A percentile compares a stretch with the other conserved stretches of the same genome.
Evolutionary conservation across 2,797 vertebrate species (phyloP).

Genomic region (Neosalanx taihuensis): DNA sequence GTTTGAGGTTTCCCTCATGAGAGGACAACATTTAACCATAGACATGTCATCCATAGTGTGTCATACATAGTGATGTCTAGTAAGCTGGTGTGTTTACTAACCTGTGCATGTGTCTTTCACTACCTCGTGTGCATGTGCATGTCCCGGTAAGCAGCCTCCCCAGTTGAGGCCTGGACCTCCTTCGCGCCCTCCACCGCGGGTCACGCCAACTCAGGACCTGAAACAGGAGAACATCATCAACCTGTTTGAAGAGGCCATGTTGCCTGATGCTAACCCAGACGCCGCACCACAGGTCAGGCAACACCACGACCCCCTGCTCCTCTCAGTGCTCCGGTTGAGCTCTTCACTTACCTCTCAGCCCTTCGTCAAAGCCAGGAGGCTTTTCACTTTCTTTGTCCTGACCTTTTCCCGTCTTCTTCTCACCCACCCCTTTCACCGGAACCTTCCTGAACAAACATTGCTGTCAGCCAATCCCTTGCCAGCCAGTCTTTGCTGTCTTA

Average conservation of each 20-base stretch:
- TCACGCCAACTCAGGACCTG: constrained; percentile 41
- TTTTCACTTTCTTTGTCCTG: no score
- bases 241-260: constrained; percentile 77
- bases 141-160: constrained; percentile 3
- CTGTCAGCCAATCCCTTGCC: background rate
- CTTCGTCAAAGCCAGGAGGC: no score
- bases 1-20: background rate
- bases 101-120: constrained; percentile 17
- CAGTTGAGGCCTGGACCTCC: constrained; percentile 79
- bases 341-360: background rate
- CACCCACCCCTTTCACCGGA: background rate
- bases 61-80: background rate
- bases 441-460: background rate
- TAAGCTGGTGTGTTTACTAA: constrained; percentile 14
- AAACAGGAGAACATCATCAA: constrained; percentile 79
- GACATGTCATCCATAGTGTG: no score
- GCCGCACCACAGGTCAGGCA: constrained; percentile 77
- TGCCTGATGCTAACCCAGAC: constrained; percentile 72
- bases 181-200: constrained; percentile 45
- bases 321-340: background rate
- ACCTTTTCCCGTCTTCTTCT: background rate
- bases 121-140: constrained; percentile 15
- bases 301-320: background rate
- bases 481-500: background rate
- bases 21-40: no score